phyloP scores from a whole-genome alignment of 2,888 invertebrate species.

The Mylabris sibirica region DNA sequence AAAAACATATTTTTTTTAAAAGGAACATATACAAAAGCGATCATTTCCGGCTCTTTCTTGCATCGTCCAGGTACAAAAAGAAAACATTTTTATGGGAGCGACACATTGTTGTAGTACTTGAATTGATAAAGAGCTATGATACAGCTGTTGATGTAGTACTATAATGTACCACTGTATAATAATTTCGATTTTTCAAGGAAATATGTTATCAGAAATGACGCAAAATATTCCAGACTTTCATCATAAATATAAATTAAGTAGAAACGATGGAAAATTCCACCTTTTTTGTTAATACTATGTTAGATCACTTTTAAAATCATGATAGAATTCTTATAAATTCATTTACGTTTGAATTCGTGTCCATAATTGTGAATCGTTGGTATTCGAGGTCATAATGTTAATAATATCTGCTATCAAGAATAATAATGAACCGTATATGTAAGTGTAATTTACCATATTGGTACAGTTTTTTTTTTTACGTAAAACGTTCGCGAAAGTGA shows the following conservation, averaged over 20 bases:
- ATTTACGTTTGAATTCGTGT: too few relatives aligned
- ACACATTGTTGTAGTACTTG: not conserved
- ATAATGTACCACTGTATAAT: too few relatives aligned
- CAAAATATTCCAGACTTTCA: too few relatives aligned
- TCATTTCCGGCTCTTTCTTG: conserved; percentile 27
- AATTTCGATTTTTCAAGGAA: too few relatives aligned
- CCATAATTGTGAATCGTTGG: not conserved
- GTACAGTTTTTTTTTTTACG: not conserved
- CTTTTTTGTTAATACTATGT: too few relatives aligned
- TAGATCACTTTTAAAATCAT: too few relatives aligned
- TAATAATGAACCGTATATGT: not conserved
- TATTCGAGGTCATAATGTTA: conserved; percentile 6
- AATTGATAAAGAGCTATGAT: too few relatives aligned
- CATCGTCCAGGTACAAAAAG: conserved; percentile 16
- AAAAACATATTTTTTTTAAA: not conserved
- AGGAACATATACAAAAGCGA: conserved; percentile 2
- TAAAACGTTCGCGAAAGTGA: not conserved
- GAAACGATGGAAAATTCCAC: too few relatives aligned
- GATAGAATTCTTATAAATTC: too few relatives aligned
- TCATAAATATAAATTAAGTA: too few relatives aligned
- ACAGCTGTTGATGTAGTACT: too few relatives aligned
- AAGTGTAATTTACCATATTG: not conserved
- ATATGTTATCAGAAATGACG: too few relatives aligned
- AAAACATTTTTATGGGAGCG: not conserved
- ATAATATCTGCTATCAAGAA: not conserved